Percentiles rank a stretch among this genome's conserved stretches.
These are phyloP conservation scores for Neotragus moschatus DNA, from an alignment of 2,113 vertebrate species.

Conservation along the genomic window DNA sequence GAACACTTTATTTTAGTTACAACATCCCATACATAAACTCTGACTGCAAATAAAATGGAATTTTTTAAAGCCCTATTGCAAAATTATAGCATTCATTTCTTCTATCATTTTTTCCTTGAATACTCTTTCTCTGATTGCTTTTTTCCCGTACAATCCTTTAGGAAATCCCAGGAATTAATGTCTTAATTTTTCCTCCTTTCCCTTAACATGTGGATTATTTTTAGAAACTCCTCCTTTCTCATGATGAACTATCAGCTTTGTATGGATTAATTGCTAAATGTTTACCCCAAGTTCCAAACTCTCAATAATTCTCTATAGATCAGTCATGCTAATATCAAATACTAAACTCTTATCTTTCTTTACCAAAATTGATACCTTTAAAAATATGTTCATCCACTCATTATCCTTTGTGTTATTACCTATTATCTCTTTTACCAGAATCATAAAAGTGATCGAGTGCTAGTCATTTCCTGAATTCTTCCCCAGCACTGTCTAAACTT, in stretches of 20 bases:
- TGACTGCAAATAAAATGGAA: not conserved
- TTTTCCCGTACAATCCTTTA: not conserved
- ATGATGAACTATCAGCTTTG: not conserved
- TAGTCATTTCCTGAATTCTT: not conserved
- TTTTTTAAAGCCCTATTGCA: not conserved
- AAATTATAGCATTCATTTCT: not conserved
- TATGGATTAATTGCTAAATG: not conserved
- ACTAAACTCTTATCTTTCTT: not conserved
- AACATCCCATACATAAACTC: not conserved
- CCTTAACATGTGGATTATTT: not conserved
- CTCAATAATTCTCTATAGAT: not conserved
- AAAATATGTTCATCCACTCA: not conserved
- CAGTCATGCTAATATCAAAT: not conserved
- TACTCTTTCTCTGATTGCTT: not conserved
- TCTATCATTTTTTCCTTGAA: not conserved
- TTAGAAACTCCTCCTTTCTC: not conserved
- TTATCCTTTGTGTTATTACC: not conserved
- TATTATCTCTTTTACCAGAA: not conserved
- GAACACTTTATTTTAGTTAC: slow-evolving; percentile 39
- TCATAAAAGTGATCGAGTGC: not conserved
- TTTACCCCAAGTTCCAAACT: not conserved
- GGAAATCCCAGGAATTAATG: not conserved
- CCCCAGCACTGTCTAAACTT: not conserved
- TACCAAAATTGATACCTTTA: not conserved
- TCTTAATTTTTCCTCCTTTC: not conserved